Conservation (phyloP, 2,888 invertebrate species). For the Epistrophe eligans region DNA sequence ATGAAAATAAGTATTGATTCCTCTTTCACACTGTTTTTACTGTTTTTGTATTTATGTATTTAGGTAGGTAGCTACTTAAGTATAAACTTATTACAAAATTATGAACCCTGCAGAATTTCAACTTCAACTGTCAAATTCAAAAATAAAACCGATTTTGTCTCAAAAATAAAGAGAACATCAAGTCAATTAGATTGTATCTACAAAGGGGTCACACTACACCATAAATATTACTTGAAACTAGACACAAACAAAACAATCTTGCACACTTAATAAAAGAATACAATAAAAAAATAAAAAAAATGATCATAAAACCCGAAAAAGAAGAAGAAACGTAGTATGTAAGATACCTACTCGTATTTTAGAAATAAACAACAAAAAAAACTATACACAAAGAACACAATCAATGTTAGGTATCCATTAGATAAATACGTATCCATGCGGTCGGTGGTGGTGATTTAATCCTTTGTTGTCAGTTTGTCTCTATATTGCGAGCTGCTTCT, state of each 20-base stretch:
- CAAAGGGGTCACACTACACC: conserved; percentile 3
- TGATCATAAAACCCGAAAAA: background rate
- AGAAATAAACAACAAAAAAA: conserved; percentile 42
- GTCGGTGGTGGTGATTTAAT: conserved; percentile 57
- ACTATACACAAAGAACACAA: conserved; percentile 51
- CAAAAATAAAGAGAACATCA: background rate
- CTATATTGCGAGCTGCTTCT: conserved; percentile 40
- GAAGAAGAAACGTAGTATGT: background rate
- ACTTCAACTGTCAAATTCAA: background rate
- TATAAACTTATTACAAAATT: background rate
- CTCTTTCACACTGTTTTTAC: no score
- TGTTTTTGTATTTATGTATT: no score
- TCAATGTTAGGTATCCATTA: conserved; percentile 63
- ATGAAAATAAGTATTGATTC: no score
- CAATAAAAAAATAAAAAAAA: background rate
- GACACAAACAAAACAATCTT: background rate
- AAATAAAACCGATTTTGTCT: background rate
- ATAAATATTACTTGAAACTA: background rate
- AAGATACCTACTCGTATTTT: background rate
- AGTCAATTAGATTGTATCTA: background rate
- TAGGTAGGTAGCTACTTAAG: no score
- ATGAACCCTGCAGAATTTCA: background rate
- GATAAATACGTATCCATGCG: conserved; percentile 59
- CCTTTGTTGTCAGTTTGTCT: conserved; percentile 72
- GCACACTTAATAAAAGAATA: background rate